Percentiles rank a stretch among this genome's conserved stretches.
These are phyloP conservation scores for Catharus minimus DNA, from an alignment of 2,113 vertebrate species.

Conservation along the genomic window DNA sequence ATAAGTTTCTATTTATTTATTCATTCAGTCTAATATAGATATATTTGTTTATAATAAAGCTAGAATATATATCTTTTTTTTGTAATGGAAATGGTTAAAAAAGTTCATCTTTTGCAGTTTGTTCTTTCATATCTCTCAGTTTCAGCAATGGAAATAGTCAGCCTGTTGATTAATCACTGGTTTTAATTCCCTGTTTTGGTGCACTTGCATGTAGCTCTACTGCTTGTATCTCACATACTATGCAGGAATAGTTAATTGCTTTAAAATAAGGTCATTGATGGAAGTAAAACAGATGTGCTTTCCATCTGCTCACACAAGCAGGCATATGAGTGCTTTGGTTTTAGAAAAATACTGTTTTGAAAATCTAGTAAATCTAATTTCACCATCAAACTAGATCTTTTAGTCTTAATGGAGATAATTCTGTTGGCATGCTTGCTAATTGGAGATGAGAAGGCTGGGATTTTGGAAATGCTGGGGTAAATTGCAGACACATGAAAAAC, in stretches of 20 bases:
- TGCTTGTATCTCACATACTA: background rate
- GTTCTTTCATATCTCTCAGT: background rate
- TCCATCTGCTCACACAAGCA: background rate
- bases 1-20: background rate
- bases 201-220: background rate
- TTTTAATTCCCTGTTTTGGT: background rate
- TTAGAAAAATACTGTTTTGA: background rate
- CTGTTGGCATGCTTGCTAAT: background rate
- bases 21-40: background rate
- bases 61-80: background rate
- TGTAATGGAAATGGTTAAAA: background rate
- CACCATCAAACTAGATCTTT: background rate
- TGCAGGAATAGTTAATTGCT: slow-evolving; percentile 14
- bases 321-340: background rate
- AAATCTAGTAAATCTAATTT: slow-evolving; percentile 3
- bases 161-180: background rate
- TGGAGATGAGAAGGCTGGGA: background rate
- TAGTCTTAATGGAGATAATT: background rate
- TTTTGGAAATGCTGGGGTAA: background rate
- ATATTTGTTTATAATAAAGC: background rate
- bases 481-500: background rate
- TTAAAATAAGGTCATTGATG: background rate
- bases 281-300: slow-evolving; percentile 1
- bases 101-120: background rate
- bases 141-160: background rate